Base-by-base conservation (phyloP, 2,797 vertebrate species). In the Melanotaenia trifasciata region DNA sequence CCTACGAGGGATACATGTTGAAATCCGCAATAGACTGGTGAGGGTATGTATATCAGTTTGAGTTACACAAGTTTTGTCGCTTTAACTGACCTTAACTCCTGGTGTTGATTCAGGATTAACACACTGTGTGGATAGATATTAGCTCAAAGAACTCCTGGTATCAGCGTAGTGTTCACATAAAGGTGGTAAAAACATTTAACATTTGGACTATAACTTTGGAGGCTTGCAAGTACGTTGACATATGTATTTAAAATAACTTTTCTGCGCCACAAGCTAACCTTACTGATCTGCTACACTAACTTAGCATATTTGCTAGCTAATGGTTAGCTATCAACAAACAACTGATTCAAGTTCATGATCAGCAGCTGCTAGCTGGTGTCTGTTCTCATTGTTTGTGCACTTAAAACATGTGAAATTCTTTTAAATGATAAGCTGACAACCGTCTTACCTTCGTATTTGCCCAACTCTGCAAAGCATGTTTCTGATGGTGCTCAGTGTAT, bases 361-460 rank as follows among this genome's bases (percentile, higher is more conserved):
- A 24, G 32, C 10, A 38, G 12, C 22, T 16, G 32, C 65, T 64
- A 32, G 57, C 40, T 60, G 5, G 10, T 58, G 24, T 24, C 12
- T 28, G 24, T 58, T 63, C 40, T 22, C 22, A 1, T 12, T 20
- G 11, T 2, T 2, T 58, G 22, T 58, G 67, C 56, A 53, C 10
- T 60, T 18, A 43, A 2, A 28, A 47, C 30, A 50, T 9, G 1
- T 22, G 1, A 4, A 22, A 50, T 50, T 11, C 8, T 50, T 50
- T 50, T 22, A 14, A 50, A 0, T n/a, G 9, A 5, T 32, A 45
- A 5, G 13, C 3, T 51, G 4, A 16, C 54, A 32, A 50, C 4
- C 7, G n/a, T n/a, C 75, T 94, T 95, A 95, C 95, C 94, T 96
- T 85, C 88, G 91, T 54, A 94, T 82, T 74, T 90, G 86, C 71